Conservation (phyloP, 1,140 invertebrate species). For the Lamellibrachia luymesi region DNA sequence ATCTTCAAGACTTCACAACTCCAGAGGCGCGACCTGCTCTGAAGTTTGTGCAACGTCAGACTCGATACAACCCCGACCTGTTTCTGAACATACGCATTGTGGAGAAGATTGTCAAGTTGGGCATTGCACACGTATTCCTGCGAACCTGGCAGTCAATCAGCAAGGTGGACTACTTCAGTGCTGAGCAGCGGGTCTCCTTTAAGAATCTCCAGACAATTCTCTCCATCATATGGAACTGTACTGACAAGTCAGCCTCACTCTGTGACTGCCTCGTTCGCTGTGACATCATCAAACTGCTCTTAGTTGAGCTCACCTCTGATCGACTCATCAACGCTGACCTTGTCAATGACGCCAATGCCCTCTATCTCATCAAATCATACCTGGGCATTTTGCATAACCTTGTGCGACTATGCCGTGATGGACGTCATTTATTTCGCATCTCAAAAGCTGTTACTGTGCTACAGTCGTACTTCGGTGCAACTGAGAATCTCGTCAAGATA, state of each 20-base stretch:
- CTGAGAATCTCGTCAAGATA: slow-evolving; percentile 38
- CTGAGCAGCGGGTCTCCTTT: slow-evolving; percentile 15
- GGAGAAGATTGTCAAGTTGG: slow-evolving; percentile 25
- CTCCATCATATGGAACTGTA: slow-evolving; percentile 30
- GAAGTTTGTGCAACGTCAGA: slow-evolving; percentile 28
- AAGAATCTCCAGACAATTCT: slow-evolving; percentile 28
- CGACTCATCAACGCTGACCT: slow-evolving; percentile 21
- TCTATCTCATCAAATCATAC: slow-evolving; percentile 37
- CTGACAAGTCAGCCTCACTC: slow-evolving; percentile 23
- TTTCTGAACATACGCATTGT: slow-evolving; percentile 22
- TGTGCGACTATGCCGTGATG: slow-evolving; percentile 32
- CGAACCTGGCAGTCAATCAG: slow-evolving; percentile 21
- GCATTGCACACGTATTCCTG: slow-evolving; percentile 28
- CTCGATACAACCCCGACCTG: slow-evolving; percentile 25
- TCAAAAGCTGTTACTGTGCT: slow-evolving; percentile 29
- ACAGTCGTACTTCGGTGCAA: slow-evolving; percentile 27
- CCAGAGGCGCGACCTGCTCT: slow-evolving; percentile 16
- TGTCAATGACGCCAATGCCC: slow-evolving; percentile 28
- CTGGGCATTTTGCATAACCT: slow-evolving; percentile 40
- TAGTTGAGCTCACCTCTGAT: slow-evolving; percentile 13
- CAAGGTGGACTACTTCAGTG: slow-evolving; percentile 24
- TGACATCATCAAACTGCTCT: slow-evolving; percentile 20
- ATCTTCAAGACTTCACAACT: slow-evolving; percentile 17
- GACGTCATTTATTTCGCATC: slow-evolving; percentile 30
- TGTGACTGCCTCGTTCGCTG: slow-evolving; percentile 24